Conservation (phyloP, 2,888 invertebrate species). For the Agrotis ipsilon region DNA sequence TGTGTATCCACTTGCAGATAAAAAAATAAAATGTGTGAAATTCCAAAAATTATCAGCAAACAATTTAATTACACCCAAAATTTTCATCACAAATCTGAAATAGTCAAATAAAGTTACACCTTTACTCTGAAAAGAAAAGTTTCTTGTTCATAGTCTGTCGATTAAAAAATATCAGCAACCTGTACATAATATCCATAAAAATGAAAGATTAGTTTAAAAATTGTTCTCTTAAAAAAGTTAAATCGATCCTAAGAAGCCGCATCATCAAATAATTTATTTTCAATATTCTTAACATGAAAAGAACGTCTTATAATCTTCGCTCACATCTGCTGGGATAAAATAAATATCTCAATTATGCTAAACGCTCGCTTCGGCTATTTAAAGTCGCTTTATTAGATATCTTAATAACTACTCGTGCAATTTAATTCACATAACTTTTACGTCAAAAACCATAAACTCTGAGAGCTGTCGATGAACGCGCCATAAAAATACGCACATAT, state of each 20-base stretch:
- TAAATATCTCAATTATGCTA: constrained; percentile 53
- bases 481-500: constrained; percentile 16
- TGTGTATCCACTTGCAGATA: too few species aligned
- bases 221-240: neutral
- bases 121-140: neutral
- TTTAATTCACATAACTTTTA: constrained; percentile 33
- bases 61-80: neutral
- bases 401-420: constrained; percentile 14
- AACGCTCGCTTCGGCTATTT: constrained; percentile 24
- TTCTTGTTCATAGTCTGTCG: neutral
- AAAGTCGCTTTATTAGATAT: constrained; percentile 20
- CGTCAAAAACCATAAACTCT: constrained; percentile 25
- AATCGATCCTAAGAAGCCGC: neutral
- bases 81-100: neutral
- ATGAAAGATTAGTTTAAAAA: neutral
- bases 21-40: too few species aligned
- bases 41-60: neutral
- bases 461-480: constrained; percentile 11
- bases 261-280: neutral
- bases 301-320: neutral
- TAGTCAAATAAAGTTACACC: neutral
- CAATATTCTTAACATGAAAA: neutral
- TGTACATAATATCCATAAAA: neutral
- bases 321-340: constrained; percentile 12
- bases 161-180: neutral